Evolutionary conservation across 2,888 invertebrate genomes (phyloP).

Genomic region (Danaus chrysippus): DNA sequence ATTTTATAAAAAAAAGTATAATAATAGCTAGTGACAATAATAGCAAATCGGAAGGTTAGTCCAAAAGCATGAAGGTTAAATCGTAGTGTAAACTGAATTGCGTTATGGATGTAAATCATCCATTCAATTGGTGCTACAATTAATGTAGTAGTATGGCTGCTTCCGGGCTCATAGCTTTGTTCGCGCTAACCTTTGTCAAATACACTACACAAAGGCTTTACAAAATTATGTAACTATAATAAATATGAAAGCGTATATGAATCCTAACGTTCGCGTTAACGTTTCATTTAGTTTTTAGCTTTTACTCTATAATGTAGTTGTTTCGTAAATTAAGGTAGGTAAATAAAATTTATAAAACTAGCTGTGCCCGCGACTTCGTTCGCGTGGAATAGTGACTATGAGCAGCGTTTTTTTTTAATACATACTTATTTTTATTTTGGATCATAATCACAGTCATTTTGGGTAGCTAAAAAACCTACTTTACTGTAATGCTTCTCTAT

Average conservation of each 20-base stretch:
- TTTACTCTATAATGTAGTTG: too few species aligned
- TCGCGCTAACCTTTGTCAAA: not conserved
- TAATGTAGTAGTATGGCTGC: conserved; percentile 16
- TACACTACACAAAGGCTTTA: not conserved
- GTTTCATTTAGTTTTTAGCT: too few species aligned
- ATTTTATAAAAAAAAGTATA: not conserved
- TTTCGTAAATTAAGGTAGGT: too few species aligned
- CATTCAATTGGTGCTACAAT: conserved; percentile 11
- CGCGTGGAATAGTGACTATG: too few species aligned
- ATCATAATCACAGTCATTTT: too few species aligned
- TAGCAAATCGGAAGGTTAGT: conserved; percentile 7
- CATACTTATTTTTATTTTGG: too few species aligned
- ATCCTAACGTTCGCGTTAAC: too few species aligned
- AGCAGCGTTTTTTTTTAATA: too few species aligned
- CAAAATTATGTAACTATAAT: not conserved
- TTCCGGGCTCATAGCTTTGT: conserved; percentile 18
- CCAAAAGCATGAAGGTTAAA: conserved; percentile 13
- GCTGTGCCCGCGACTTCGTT: too few species aligned
- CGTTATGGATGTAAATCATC: conserved; percentile 15
- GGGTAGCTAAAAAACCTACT: too few species aligned
- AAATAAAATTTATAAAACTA: too few species aligned
- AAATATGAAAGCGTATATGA: not conserved
- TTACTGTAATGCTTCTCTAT: too few species aligned
- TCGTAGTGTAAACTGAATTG: conserved; percentile 12
- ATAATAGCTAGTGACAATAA: conserved; percentile 9